These are phyloP conservation scores for Oreochromis mossambicus DNA, from an alignment of 2,797 vertebrate genomes.

Conservation along the genomic window DNA sequence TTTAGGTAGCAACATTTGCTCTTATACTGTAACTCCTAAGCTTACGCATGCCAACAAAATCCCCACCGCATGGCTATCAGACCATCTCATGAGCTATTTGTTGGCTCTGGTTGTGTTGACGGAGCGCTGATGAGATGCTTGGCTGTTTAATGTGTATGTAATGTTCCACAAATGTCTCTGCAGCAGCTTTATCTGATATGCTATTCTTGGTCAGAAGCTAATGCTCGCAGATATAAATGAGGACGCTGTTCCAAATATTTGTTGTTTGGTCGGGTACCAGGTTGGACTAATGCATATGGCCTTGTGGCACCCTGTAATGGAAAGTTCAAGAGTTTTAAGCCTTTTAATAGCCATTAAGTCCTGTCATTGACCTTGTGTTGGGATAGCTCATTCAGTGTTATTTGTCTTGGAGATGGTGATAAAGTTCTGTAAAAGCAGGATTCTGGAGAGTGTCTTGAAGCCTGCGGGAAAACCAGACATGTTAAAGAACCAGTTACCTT, in stretches of 20 bases:
- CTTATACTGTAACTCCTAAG: constrained; percentile 18
- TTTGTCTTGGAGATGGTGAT: not conserved
- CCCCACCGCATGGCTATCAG: constrained; percentile 30
- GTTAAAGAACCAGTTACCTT: not conserved
- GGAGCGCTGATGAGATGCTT: constrained; percentile 49
- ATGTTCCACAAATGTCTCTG: constrained; percentile 67
- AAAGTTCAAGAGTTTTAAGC: constrained; percentile 38
- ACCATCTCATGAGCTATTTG: constrained; percentile 42
- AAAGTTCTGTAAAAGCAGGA: not conserved
- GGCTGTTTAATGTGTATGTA: constrained; percentile 61
- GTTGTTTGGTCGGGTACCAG: constrained; percentile 15
- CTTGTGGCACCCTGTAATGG: constrained; percentile 18
- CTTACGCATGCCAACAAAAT: constrained; percentile 8
- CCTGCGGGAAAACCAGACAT: not conserved
- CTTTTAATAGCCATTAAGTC: constrained; percentile 15
- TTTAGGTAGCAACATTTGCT: constrained; percentile 50
- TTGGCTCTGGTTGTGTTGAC: constrained; percentile 44
- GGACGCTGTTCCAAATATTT: constrained; percentile 46
- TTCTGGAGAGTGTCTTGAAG: not conserved
- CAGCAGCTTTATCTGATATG: constrained; percentile 58
- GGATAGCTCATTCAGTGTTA: not conserved
- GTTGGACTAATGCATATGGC: constrained; percentile 6
- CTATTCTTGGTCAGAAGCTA: constrained; percentile 58
- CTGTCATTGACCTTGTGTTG: constrained; percentile 15
- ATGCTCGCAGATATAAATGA: constrained; percentile 36